A percentile compares a stretch with the other conserved stretches of the same genome.
Conservation (phyloP, 2,888 invertebrate species). For the Seira sanloemensis region DNA sequence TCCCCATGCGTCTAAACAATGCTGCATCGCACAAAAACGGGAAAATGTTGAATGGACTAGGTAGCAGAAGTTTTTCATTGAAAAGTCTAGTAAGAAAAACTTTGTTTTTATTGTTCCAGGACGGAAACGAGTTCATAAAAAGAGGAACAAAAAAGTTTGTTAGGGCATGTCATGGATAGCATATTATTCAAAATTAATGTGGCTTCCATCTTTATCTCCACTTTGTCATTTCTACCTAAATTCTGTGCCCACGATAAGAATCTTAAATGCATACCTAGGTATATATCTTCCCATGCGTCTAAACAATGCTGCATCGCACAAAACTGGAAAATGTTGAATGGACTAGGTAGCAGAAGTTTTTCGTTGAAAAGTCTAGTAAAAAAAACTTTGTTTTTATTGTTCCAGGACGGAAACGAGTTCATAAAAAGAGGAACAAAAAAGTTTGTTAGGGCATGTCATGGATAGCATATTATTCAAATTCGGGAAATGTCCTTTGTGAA, state of each 20-base stretch:
- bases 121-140: slow-evolving; percentile 40
- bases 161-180: not conserved
- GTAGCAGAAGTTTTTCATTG: not conserved
- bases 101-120: slow-evolving; percentile 51
- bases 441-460: slow-evolving; percentile 2
- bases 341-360: not conserved
- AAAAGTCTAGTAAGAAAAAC: slow-evolving; percentile 24
- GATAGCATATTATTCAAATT: slow-evolving; percentile 9
- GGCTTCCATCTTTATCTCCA: too few relatives aligned
- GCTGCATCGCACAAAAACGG: not conserved
- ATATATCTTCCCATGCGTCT: too few relatives aligned
- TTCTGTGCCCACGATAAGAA: too few relatives aligned
- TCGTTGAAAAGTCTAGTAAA: not conserved
- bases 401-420: slow-evolving; percentile 40
- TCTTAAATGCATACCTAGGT: too few relatives aligned
- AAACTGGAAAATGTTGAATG: not conserved
- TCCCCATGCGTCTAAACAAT: not conserved
- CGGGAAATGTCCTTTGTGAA: not conserved
- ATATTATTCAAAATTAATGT: too few relatives aligned
- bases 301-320: not conserved
- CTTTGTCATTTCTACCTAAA: too few relatives aligned
- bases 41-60: not conserved
- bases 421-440: slow-evolving; percentile 35
- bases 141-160: slow-evolving; percentile 22
- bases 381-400: slow-evolving; percentile 48